Evolutionary conservation across 2,888 invertebrate species (phyloP), one percentile per base, ranked within the genome.

Genomic region (Pseudanteris insignis): DNA sequence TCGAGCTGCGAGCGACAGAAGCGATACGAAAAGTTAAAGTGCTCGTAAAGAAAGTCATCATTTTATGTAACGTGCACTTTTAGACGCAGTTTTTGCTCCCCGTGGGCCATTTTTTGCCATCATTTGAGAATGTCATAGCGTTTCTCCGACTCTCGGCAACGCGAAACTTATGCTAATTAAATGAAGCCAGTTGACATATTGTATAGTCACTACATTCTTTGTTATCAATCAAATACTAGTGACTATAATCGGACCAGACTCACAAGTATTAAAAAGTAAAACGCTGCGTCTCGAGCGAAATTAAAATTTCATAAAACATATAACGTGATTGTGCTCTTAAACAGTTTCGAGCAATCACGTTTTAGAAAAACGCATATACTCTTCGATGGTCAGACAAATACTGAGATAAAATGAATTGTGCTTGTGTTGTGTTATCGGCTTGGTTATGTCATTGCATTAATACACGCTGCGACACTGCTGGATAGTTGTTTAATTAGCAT

Each of bases 401-500:
- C 58, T 40, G 63, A 54, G 58, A 36, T 44, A 48, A 63, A 58
- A 63, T 63, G 53, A 63, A 63, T 63, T 58, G 58, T 58, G 44
- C 25, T 54, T 34, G 58, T 58, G 47, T 63, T n/a, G 48, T 21
- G 54, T 63, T 63, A 63, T 63, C 63, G 58, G 54, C 58, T 58
- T 46, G 54, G 54, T 34, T 18, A 41, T 58, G 54, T 59, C 50
- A 53, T 50, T 59, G 63, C 63, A 59, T 63, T 59, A 59, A 63
- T 63, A 58, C 63, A 63, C 48, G 58, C 63, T 57, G 62, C 57
- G 57, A 63, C 62, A 63, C 63, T 54, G 63, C 58, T 63, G 63
- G 63, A 58, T 63, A 63, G 63, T 63, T 57, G 63, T 57, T 63
- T 58, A 63, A 62, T 62, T 62, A 63, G 62, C 62, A 63, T 58